Conservation (phyloP, 2,888 invertebrate genomes). For the Nebria salina region DNA sequence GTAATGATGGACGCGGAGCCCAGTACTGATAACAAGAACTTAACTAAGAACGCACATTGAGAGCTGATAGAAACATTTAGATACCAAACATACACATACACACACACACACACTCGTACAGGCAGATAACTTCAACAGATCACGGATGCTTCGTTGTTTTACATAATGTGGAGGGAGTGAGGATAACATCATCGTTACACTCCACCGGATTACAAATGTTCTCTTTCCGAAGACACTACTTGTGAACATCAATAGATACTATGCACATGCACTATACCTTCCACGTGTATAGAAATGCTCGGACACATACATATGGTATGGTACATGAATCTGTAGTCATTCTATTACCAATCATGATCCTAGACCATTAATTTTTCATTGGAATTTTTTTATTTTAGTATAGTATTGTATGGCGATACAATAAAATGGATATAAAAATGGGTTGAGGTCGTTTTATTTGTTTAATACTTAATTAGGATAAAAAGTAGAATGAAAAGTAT, state of each 20-base stretch:
- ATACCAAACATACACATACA: constrained; percentile 13
- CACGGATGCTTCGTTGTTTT: not conserved
- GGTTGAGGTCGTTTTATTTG: not conserved
- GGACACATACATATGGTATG: too few relatives aligned
- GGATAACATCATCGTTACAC: not conserved
- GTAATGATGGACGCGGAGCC: constrained; percentile 46
- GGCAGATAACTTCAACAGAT: not conserved
- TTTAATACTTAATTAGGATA: not conserved
- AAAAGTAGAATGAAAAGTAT: not conserved
- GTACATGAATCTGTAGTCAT: too few relatives aligned
- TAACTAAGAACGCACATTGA: constrained; percentile 47
- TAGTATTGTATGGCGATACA: too few relatives aligned
- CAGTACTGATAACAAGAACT: constrained; percentile 46
- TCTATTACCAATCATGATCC: too few relatives aligned
- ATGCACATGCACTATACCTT: too few relatives aligned
- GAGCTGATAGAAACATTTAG: constrained; percentile 44
- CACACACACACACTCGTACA: not conserved
- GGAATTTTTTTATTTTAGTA: too few relatives aligned
- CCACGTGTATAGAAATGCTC: too few relatives aligned
- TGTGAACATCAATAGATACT: too few relatives aligned
- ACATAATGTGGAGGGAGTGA: not conserved
- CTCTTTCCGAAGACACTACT: too few relatives aligned
- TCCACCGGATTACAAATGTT: too few relatives aligned
- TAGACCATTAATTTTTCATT: too few relatives aligned
- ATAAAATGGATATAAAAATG: too few relatives aligned